Percentiles rank a stretch among this genome's conserved stretches.
Evolutionary conservation across 2,888 invertebrate genomes (phyloP).

Genomic region (Lasioglossum pauxillum): DNA sequence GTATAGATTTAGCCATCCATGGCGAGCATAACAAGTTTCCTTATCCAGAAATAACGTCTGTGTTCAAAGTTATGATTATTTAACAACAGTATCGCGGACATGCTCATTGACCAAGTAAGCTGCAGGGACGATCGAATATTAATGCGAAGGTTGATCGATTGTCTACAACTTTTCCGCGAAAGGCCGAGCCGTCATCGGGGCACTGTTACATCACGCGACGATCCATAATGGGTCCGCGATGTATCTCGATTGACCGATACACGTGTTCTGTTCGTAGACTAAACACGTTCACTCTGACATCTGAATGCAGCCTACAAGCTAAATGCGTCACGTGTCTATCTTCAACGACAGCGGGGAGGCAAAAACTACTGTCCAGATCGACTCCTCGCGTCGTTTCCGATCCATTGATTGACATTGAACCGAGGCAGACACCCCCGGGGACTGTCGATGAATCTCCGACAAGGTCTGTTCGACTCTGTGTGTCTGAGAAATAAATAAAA

Average conservation of each 20-base stretch:
- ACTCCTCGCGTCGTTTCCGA: neutral
- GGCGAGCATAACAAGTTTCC: neutral
- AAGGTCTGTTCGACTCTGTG: neutral
- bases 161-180: neutral
- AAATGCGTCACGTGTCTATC: conserved; percentile 11
- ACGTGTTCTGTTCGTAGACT: conserved; percentile 10
- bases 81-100: neutral
- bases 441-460: neutral
- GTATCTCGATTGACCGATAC: conserved; percentile 9
- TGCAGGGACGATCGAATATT: neutral
- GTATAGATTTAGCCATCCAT: neutral
- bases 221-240: neutral
- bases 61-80: neutral
- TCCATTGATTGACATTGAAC: conserved; percentile 18
- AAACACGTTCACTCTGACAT: conserved; percentile 19
- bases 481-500: neutral
- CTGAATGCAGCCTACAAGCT: conserved; percentile 7
- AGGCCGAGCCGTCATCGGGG: neutral
- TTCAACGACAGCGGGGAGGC: neutral
- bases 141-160: neutral
- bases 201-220: neutral
- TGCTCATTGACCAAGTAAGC: neutral
- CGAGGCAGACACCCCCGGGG: neutral
- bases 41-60: neutral
- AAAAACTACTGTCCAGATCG: conserved; percentile 3